Evolutionary conservation across 2,797 vertebrate genomes (phyloP).

Genomic region (Protonibea diacanthus): DNA sequence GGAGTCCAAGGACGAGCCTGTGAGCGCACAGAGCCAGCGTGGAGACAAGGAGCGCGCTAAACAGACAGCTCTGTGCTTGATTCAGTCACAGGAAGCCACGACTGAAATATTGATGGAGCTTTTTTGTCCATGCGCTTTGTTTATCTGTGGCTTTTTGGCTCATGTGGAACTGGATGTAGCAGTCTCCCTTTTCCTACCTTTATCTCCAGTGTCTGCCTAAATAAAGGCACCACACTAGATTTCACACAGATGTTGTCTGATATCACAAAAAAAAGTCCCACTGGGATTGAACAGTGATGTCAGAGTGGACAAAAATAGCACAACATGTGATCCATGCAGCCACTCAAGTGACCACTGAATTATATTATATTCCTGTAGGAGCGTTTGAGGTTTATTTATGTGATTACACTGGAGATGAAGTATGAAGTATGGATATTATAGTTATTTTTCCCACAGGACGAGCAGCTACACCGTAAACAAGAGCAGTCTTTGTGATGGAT

Average conservation of each 20-base stretch:
- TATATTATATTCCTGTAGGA: background rate
- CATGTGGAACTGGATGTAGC: background rate
- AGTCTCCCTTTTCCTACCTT: background rate
- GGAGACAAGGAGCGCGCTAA: conserved; percentile 12
- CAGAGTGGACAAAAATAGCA: background rate
- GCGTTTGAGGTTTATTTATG: background rate
- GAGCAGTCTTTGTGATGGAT: conserved; percentile 67
- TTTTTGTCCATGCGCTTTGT: conserved; percentile 46
- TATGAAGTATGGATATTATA: background rate
- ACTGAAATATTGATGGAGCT: conserved; percentile 67
- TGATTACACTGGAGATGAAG: background rate
- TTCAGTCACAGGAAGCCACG: conserved; percentile 44
- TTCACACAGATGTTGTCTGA: conserved; percentile 25
- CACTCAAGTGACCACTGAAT: background rate
- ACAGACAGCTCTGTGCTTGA: conserved; percentile 19
- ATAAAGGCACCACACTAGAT: background rate
- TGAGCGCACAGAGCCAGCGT: conserved; percentile 30
- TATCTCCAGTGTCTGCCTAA: background rate
- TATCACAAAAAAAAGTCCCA: background rate
- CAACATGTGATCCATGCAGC: background rate
- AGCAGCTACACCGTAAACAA: conserved; percentile 61
- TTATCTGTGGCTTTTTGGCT: conserved; percentile 32
- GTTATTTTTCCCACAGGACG: conserved; percentile 12
- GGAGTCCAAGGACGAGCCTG: conserved; percentile 30
- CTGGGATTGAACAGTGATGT: background rate